phyloP scores from a whole-genome alignment of 2,113 vertebrate genomes.

The Larimichthys polyactis region DNA sequence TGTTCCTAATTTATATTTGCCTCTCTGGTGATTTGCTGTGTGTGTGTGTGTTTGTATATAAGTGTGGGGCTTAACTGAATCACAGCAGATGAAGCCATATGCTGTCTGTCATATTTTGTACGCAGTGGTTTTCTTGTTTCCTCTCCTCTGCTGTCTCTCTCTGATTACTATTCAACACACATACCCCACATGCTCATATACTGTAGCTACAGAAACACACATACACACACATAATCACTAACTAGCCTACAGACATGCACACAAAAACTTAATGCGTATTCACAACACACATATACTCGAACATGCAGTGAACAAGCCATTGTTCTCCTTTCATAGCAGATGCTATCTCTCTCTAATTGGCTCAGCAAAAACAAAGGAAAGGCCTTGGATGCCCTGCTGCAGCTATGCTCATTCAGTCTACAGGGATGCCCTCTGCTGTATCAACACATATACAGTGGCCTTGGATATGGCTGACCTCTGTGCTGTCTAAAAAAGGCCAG shows the following conservation, averaged over 20 bases:
- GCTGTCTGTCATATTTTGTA: constrained; percentile 70
- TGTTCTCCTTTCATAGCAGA: constrained; percentile 83
- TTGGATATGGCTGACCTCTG: constrained; percentile 73
- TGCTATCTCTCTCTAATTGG: constrained; percentile 84
- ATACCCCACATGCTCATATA: constrained; percentile 45
- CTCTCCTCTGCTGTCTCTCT: constrained; percentile 55
- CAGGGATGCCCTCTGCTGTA: constrained; percentile 70
- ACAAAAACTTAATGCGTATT: constrained; percentile 55
- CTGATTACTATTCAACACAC: constrained; percentile 66
- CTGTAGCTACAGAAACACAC: constrained; percentile 56
- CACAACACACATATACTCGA: constrained; percentile 23
- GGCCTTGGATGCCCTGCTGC: constrained; percentile 77
- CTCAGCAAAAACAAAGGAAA: constrained; percentile 83
- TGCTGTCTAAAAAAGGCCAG: constrained; percentile 56
- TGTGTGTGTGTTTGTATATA: constrained; percentile 18
- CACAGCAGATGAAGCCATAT: constrained; percentile 77
- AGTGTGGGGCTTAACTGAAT: constrained; percentile 56
- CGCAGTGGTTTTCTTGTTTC: constrained; percentile 70
- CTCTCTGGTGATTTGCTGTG: constrained; percentile 53
- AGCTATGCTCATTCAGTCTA: constrained; percentile 62
- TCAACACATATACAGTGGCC: constrained; percentile 58
- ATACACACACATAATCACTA: constrained; percentile 41
- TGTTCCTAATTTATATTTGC: constrained; percentile 61
- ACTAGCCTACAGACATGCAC: constrained; percentile 62
- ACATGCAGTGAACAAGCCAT: constrained; percentile 75